These are phyloP conservation scores for Atherinomorus stipes DNA, from an alignment of 2,113 vertebrate genomes.

Conservation along the genomic window DNA sequence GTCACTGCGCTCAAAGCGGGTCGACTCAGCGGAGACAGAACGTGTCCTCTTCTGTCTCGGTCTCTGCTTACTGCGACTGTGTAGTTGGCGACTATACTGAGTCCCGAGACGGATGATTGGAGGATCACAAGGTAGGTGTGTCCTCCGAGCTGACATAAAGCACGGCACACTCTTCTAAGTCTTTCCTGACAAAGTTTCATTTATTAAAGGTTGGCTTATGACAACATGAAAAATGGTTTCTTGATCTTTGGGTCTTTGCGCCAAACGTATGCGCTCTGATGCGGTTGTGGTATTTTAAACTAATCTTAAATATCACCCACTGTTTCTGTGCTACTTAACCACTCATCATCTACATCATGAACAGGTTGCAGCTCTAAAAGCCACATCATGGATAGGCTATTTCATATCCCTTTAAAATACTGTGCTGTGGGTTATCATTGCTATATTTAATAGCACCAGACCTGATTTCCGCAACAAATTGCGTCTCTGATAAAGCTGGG, in stretches of 20 bases:
- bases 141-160: slow-evolving; percentile 15
- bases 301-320: background rate
- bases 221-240: background rate
- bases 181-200: background rate
- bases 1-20: slow-evolving; percentile 45
- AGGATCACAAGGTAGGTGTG: slow-evolving; percentile 55
- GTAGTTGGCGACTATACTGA: background rate
- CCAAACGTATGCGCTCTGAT: background rate
- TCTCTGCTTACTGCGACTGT: slow-evolving; percentile 14
- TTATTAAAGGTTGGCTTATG: background rate
- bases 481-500: background rate
- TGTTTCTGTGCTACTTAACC: background rate
- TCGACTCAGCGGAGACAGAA: slow-evolving; percentile 8
- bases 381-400: background rate
- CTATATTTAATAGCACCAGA: no score
- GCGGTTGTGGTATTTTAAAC: background rate
- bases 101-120: slow-evolving; percentile 37
- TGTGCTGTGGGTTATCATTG: background rate
- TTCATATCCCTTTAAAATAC: background rate
- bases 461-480: background rate
- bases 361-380: background rate
- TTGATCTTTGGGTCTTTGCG: background rate
- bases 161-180: background rate
- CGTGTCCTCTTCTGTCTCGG: slow-evolving; percentile 32
- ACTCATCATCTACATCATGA: background rate